Evolutionary conservation across 2,113 vertebrate species (phyloP), one percentile per base, ranked within the genome.

Genomic region (Irena cyanogastra): DNA sequence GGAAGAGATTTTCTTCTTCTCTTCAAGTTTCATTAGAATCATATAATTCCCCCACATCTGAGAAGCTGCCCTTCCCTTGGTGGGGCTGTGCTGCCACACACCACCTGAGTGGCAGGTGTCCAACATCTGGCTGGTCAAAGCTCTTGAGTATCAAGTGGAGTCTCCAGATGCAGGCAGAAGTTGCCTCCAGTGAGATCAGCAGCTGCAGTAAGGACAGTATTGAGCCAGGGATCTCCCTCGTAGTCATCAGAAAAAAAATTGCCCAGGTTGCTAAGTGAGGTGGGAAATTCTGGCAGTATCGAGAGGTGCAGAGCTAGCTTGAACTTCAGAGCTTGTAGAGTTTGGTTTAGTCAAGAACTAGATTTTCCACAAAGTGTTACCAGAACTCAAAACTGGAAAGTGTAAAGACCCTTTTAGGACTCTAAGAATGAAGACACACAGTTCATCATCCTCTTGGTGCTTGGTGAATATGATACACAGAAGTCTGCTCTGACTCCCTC

Each of bases 141-240:
- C 70, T 44, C 53, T 45, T 45, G 53, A 54, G 22, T 23, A 15
- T 41, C 1, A 1, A 60, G 18, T 15, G 20, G 11, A 60, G 33
- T 54, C 47, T 83, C 31, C 50, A 28, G 39, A 30, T 14, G 13
- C 12, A 42, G 30, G 23, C 50, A 83, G 42, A 47, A 49, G 28
- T 61, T 4, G 2, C 9, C 37, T 81, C 50, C 6, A 5, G 31
- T 49, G 59, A 54, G 33, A 56, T 65, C 33, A 70, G 27, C 60
- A 56, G 24, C 47, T 1, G 1, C 54, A 39, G 8, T 39, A 66
- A 59, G 26, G 37, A 69, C 28, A 37, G 4, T 1, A 0, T 23
- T 66, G 59, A 64, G 22, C n/a, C 27, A 16, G 18, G 12, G 7
- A 30, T 79, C 42, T 72, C 18, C 33, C 4, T 13, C 0, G 0